A percentile compares a stretch with the other conserved stretches of the same genome.
phyloP scores from a whole-genome alignment of 2,113 vertebrate species.

The Ameiurus melas region DNA sequence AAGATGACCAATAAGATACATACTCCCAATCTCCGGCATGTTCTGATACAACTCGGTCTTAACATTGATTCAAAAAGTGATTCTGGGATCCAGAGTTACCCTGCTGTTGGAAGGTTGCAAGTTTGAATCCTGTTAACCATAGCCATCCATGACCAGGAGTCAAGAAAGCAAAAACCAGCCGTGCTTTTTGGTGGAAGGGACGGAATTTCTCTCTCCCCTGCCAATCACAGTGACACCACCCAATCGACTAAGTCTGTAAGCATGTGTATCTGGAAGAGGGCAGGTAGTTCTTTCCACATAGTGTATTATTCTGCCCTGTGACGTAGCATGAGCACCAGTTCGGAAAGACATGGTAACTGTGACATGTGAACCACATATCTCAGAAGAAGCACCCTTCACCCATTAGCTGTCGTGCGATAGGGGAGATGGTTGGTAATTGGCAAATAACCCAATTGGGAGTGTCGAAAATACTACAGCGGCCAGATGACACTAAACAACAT shows the following conservation, averaged over 20 bases:
- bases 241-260: neutral
- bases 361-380: neutral
- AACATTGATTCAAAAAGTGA: too few relatives aligned
- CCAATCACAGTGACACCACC: neutral
- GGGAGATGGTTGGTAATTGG: neutral
- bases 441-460: neutral
- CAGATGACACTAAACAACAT: neutral
- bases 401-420: neutral
- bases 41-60: neutral
- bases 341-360: neutral
- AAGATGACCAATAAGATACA: neutral
- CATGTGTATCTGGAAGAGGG: too few relatives aligned
- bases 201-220: neutral
- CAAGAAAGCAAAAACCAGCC: too few relatives aligned
- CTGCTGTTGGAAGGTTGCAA: too few relatives aligned
- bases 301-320: neutral
- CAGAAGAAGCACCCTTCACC: neutral
- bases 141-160: too few relatives aligned
- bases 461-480: neutral
- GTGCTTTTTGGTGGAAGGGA: neutral
- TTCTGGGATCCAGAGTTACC: too few relatives aligned
- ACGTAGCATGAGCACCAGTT: neutral
- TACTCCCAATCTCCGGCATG: neutral
- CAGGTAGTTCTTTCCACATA: neutral
- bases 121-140: too few relatives aligned